Evolutionary conservation across 2,797 vertebrate genomes (phyloP).

Genomic region (Neostethus bicornis): DNA sequence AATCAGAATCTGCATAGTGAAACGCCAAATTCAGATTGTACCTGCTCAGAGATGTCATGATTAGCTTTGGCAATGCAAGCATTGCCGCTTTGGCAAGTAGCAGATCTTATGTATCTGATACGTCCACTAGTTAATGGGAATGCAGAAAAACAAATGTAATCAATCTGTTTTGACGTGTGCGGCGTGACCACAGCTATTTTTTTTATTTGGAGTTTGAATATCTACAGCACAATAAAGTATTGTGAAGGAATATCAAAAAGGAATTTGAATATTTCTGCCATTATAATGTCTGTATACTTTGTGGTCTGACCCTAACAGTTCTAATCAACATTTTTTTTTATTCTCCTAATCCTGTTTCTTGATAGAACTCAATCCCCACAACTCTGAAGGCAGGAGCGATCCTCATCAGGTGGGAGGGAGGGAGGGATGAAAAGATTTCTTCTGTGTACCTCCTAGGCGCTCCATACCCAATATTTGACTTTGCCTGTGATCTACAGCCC

Average conservation of each 20-base stretch:
- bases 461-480: slow-evolving; percentile 79
- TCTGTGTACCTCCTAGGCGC: slow-evolving; percentile 59
- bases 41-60: too few relatives aligned
- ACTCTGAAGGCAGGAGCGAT: slow-evolving; percentile 75
- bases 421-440: slow-evolving; percentile 72
- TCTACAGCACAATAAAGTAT: slow-evolving; percentile 11
- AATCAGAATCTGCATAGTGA: too few relatives aligned
- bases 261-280: slow-evolving; percentile 15
- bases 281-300: slow-evolving; percentile 18
- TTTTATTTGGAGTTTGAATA: too few relatives aligned
- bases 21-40: too few relatives aligned
- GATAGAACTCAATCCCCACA: slow-evolving; percentile 62
- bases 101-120: too few relatives aligned
- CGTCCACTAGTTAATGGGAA: too few relatives aligned
- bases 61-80: too few relatives aligned
- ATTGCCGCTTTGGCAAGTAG: too few relatives aligned
- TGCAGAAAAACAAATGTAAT: too few relatives aligned
- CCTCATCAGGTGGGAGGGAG: slow-evolving; percentile 59
- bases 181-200: too few relatives aligned
- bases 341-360: slow-evolving; percentile 64
- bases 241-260: slow-evolving; percentile 12
- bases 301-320: slow-evolving; percentile 53
- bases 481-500: slow-evolving; percentile 71
- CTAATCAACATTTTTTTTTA: slow-evolving; percentile 58
- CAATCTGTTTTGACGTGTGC: too few relatives aligned